Evolutionary conservation across 2,797 vertebrate genomes (phyloP), one percentile per base, ranked within the genome.

Genomic region (Sphenodon punctatus): DNA sequence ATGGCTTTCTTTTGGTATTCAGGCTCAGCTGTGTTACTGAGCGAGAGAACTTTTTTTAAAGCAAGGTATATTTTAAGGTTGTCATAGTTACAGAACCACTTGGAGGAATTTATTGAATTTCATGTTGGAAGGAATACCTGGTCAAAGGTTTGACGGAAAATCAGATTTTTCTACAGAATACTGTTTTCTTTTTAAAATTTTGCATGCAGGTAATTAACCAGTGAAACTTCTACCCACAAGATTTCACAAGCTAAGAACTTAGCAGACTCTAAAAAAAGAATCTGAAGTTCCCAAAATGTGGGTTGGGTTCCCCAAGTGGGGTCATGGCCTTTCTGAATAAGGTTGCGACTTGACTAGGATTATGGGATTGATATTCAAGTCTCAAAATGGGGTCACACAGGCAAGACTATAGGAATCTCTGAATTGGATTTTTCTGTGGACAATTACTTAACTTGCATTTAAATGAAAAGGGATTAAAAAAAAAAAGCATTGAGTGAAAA

Each of bases 121-220:
- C 43, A 63, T 51, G 80, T 87, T 32, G 83, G 69, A 77, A 46
- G n/a, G 67, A 75, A 48, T 49, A 55, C 65, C 14, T 22, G 5
- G 12, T 22, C 19, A 56, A 56, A 34, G 32, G 32, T 6, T 56
- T 22, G 30, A 19, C 20, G 20, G 11, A 34, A 56, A 32, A 19
- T 56, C 55, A 20, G 30, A 22, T 22, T 20, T 32, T 34, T 53
- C 8, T 4, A n/a, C n/a, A n/a, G n/a, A n/a, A n/a, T n/a, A n/a
- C n/a, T n/a, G n/a, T n/a, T n/a, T n/a, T n/a, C n/a, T 66, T 81
- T 89, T 53, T 2, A 11, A 67, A 73, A 85, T 80, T 87, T 84
- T 70, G 75, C 85, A 79, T 78, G 23, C 42, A 4, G 20, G 64
- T 10, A 66, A 72, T 72, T 85, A 53, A 10, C 67, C 82, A 13